Conservation (phyloP, 2,797 vertebrate genomes). For the Enteromius mattozi region DNA sequence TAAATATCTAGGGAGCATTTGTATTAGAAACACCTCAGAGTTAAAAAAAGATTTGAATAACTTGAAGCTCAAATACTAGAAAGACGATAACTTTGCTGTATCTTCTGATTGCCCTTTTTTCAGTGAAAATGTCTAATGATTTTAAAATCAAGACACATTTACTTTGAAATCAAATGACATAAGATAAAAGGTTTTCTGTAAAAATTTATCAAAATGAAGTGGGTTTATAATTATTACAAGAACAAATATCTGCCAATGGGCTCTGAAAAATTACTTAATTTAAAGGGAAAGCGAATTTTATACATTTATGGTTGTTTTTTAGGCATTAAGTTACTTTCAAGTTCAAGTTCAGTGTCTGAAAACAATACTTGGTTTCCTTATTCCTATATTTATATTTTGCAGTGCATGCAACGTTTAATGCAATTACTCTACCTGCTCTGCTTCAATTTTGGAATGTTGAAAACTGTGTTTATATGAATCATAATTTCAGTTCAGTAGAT, state of each 20-base stretch:
- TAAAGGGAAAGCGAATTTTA: no score
- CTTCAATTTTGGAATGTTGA: background rate
- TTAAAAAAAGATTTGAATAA: background rate
- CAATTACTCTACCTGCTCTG: background rate
- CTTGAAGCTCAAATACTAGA: background rate
- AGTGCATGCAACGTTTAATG: background rate
- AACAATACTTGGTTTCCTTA: background rate
- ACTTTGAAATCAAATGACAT: no score
- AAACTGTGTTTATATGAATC: background rate
- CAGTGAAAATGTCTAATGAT: background rate
- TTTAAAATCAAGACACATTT: background rate
- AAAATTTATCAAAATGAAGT: no score
- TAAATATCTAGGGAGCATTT: background rate
- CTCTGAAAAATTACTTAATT: no score
- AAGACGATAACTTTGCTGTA: background rate
- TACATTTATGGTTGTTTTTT: no score
- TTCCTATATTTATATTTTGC: background rate
- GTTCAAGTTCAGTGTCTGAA: background rate
- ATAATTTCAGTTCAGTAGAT: background rate
- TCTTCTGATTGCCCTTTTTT: background rate
- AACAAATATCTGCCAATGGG: no score
- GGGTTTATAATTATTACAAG: no score
- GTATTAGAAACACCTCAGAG: background rate
- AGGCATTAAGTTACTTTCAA: no score
- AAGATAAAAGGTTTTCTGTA: no score